These are phyloP conservation scores for Alcedo atthis DNA, from an alignment of 2,797 vertebrate genomes.

Conservation along the genomic window DNA sequence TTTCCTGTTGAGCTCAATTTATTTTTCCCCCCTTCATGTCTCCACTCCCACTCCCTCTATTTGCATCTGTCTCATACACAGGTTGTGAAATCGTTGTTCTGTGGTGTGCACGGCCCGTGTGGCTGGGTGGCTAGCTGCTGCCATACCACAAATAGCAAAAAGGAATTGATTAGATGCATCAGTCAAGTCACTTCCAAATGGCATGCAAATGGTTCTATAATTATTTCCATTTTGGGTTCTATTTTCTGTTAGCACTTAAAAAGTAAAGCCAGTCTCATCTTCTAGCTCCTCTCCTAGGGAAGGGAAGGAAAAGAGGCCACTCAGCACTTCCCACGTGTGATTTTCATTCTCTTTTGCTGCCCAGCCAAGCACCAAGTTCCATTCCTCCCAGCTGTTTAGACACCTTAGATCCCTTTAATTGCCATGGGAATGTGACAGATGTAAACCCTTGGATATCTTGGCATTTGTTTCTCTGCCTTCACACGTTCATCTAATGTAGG, in stretches of 20 bases:
- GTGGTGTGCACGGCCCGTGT: not conserved
- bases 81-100: not conserved
- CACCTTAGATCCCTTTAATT: not conserved
- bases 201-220: not conserved
- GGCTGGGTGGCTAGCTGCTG: not conserved
- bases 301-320: rapidly evolving
- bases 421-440: rapidly evolving
- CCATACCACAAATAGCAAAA: not conserved
- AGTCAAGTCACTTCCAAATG: not conserved
- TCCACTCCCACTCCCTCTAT: not conserved
- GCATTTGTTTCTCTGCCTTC: not conserved
- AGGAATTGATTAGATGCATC: not conserved
- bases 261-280: not conserved
- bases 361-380: not conserved
- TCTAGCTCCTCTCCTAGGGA: not conserved
- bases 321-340: not conserved
- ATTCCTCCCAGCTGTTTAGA: not conserved
- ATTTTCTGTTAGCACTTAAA: not conserved
- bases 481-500: not conserved
- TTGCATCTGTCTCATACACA: not conserved
- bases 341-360: not conserved
- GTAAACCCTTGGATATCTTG: not conserved
- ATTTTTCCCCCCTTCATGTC: not conserved
- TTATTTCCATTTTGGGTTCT: not conserved
- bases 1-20: not conserved